Percentiles rank a stretch among this genome's conserved stretches.
Conservation (phyloP, 2,888 invertebrate species). For the Hirtodrosophila histrioides region DNA sequence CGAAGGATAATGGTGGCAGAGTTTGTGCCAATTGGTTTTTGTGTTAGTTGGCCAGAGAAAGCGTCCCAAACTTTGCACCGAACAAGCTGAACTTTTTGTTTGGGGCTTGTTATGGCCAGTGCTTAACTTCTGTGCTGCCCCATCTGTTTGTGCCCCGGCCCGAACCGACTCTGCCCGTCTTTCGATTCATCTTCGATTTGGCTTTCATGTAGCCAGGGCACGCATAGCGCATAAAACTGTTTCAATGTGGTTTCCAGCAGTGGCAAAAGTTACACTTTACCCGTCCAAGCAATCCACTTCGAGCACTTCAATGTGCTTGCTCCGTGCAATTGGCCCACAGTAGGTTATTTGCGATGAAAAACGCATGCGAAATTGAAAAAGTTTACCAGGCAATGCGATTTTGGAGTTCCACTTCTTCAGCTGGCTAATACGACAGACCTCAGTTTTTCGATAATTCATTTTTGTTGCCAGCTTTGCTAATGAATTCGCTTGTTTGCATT, state of each 20-base stretch:
- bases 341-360: constrained; percentile 40
- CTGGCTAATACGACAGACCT: constrained; percentile 30
- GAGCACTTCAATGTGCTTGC: constrained; percentile 25
- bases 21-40: constrained; percentile 60
- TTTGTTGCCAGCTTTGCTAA: constrained; percentile 57
- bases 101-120: constrained; percentile 37
- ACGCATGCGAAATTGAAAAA: constrained; percentile 73
- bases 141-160: constrained; percentile 25
- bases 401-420: constrained; percentile 23
- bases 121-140: constrained; percentile 45
- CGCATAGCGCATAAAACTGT: constrained; percentile 75
- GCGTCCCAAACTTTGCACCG: constrained; percentile 28
- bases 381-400: constrained; percentile 50
- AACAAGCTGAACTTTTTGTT: constrained; percentile 29
- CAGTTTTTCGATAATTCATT: constrained; percentile 42
- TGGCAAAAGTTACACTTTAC: constrained; percentile 60
- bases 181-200: constrained; percentile 75
- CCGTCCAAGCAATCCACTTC: constrained; percentile 5
- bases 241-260: constrained; percentile 52
- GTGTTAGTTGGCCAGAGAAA: constrained; percentile 16
- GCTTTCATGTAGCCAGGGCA: constrained; percentile 73
- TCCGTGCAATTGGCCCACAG: not conserved
- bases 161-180: constrained; percentile 21
- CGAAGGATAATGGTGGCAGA: constrained; percentile 40
- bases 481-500: constrained; percentile 68